Evolutionary conservation across 2,888 invertebrate genomes (phyloP).

Genomic region (Andrena fulva): DNA sequence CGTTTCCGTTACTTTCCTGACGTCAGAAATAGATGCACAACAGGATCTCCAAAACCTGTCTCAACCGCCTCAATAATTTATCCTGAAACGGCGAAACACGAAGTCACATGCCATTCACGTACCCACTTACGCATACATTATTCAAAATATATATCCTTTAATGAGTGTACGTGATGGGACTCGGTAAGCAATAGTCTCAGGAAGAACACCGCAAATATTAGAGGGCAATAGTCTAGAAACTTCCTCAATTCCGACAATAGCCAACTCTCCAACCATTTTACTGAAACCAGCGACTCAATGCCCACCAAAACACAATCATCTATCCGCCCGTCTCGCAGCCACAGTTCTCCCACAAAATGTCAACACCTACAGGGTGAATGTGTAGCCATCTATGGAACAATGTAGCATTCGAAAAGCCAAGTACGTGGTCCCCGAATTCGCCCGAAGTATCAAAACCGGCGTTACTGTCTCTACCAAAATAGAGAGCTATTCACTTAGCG

Average conservation of each 20-base stretch:
- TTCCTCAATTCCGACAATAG: not conserved
- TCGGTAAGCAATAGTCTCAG: conserved; percentile 1
- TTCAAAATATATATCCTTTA: conserved; percentile 42
- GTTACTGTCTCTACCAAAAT: too few species aligned
- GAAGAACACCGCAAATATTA: not conserved
- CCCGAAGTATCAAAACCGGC: too few species aligned
- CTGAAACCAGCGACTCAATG: not conserved
- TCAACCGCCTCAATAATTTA: not conserved
- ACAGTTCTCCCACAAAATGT: not conserved
- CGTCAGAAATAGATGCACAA: not conserved
- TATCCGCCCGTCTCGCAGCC: not conserved
- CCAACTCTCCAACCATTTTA: not conserved
- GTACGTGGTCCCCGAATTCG: not conserved
- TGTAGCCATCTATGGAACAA: not conserved
- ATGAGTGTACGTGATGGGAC: conserved; percentile 11
- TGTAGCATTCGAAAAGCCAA: not conserved
- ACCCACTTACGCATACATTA: conserved; percentile 17
- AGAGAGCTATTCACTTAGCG: too few species aligned
- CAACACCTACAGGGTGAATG: not conserved
- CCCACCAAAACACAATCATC: not conserved
- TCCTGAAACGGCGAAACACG: not conserved
- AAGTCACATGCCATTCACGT: conserved; percentile 19
- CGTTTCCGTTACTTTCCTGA: not conserved
- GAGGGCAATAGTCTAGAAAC: conserved; percentile 2
- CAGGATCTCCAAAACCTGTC: not conserved